These are phyloP conservation scores for Lasioglossum vierecki DNA, from an alignment of 2,888 invertebrate species.

Conservation along the genomic window DNA sequence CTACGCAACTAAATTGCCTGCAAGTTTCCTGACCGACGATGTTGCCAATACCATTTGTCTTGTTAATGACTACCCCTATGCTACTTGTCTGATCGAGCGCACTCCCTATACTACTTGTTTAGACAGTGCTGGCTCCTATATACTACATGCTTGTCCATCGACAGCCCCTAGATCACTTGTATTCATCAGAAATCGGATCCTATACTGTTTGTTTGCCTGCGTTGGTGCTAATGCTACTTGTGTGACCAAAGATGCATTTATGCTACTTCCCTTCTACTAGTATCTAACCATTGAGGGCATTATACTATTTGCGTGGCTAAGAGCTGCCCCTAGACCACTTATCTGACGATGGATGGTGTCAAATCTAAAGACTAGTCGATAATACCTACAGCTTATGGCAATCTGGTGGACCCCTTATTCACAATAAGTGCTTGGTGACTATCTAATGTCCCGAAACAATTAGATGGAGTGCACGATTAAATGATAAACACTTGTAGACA, in stretches of 20 bases:
- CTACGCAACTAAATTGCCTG: constrained; percentile 4
- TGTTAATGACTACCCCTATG: constrained; percentile 7
- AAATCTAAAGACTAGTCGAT: neutral
- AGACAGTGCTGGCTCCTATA: neutral
- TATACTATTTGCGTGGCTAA: neutral
- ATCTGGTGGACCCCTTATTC: neutral
- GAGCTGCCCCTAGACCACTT: neutral
- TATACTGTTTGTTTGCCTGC: neutral
- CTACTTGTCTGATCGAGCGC: constrained; percentile 1
- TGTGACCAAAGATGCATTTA: neutral
- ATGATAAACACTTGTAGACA: neutral
- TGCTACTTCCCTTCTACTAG: neutral
- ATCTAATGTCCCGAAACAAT: neutral
- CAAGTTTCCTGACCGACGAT: constrained; percentile 2
- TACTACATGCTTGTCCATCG: neutral
- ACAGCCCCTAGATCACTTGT: neutral
- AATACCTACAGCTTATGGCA: neutral
- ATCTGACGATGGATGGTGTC: neutral
- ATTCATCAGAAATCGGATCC: neutral
- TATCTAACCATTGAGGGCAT: neutral
- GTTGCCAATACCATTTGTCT: constrained; percentile 22
- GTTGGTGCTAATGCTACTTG: neutral
- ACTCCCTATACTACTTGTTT: constrained; percentile 11
- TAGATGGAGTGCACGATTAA: neutral
- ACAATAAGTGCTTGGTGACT: neutral